phyloP scores from a whole-genome alignment of 2,888 invertebrate genomes.

The Chouioia cunea region DNA sequence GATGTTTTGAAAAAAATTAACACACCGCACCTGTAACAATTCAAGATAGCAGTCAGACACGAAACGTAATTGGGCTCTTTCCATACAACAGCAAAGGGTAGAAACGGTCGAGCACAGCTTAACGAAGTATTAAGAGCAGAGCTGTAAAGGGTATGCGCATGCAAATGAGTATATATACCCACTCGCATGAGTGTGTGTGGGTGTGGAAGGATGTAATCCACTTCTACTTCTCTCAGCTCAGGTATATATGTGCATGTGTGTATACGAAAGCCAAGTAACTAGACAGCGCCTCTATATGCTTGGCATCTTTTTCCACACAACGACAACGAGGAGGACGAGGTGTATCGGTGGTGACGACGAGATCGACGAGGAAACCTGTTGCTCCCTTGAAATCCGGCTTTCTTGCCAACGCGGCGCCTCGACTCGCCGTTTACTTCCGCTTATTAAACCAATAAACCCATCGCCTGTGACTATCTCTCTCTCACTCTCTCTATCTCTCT shows the following conservation, averaged over 20 bases:
- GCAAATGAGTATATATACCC: slow-evolving; percentile 62
- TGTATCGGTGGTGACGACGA: slow-evolving; percentile 44
- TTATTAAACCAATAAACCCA: slow-evolving; percentile 38
- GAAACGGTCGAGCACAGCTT: slow-evolving; percentile 44
- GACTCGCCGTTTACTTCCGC: slow-evolving; percentile 22
- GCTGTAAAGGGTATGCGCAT: slow-evolving; percentile 61
- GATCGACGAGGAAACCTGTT: slow-evolving; percentile 22
- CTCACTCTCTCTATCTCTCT: too few relatives aligned
- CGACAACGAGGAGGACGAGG: slow-evolving; percentile 48
- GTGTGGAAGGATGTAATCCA: too few relatives aligned
- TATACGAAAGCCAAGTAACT: too few relatives aligned
- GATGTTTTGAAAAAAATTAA: too few relatives aligned
- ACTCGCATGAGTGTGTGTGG: too few relatives aligned
- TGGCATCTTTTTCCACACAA: slow-evolving; percentile 24
- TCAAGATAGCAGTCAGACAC: background rate
- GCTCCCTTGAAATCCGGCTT: slow-evolving; percentile 40
- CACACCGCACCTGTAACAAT: background rate
- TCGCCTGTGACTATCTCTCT: slow-evolving; percentile 6
- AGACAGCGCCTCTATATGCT: too few relatives aligned
- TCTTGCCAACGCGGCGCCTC: background rate
- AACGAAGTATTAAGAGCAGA: slow-evolving; percentile 64
- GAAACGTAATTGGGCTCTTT: too few relatives aligned
- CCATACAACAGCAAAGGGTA: background rate
- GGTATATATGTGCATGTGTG: too few relatives aligned
- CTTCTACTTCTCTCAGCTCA: slow-evolving; percentile 50